phyloP scores from a whole-genome alignment of 1,140 invertebrate species.

The Drosophila tristis region DNA sequence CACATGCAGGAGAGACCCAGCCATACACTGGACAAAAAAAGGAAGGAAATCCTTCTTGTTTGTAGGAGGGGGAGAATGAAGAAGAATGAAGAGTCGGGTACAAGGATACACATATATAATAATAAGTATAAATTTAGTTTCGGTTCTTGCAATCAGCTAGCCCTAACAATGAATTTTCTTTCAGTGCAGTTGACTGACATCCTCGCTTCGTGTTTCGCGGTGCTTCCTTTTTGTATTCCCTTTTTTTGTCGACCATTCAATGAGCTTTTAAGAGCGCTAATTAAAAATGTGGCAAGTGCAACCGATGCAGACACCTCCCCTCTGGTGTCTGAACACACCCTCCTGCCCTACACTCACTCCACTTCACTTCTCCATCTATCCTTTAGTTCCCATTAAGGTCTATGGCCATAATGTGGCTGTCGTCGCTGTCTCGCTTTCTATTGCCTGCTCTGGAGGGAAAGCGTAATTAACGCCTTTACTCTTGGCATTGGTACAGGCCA shows the following conservation, averaged over 20 bases:
- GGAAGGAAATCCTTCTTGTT: too few relatives aligned
- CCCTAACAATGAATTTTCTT: too few relatives aligned
- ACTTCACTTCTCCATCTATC: background rate
- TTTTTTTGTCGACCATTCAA: conserved; percentile 64
- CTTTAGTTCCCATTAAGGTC: conserved; percentile 51
- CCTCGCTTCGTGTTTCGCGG: conserved; percentile 9
- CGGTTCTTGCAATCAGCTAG: too few relatives aligned
- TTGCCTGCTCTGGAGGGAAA: conserved; percentile 39
- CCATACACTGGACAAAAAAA: too few relatives aligned
- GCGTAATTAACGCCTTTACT: conserved; percentile 76
- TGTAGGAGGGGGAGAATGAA: too few relatives aligned
- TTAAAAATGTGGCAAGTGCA: conserved; percentile 80
- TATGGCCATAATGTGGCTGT: conserved; percentile 58
- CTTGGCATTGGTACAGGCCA: conserved; percentile 60
- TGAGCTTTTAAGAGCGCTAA: conserved; percentile 80
- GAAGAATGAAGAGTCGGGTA: too few relatives aligned
- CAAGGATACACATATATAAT: too few relatives aligned
- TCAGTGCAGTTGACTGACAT: conserved; percentile 8
- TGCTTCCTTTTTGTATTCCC: conserved; percentile 3
- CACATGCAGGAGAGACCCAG: too few relatives aligned
- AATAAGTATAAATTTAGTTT: too few relatives aligned
- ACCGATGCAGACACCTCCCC: conserved; percentile 36
- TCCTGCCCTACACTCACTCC: background rate
- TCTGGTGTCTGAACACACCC: conserved; percentile 1
- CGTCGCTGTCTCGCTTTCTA: conserved; percentile 56